A percentile compares a stretch with the other conserved stretches of the same genome.
phyloP scores from a whole-genome alignment of 2,888 invertebrate genomes.

The Flexamia atlantica region DNA sequence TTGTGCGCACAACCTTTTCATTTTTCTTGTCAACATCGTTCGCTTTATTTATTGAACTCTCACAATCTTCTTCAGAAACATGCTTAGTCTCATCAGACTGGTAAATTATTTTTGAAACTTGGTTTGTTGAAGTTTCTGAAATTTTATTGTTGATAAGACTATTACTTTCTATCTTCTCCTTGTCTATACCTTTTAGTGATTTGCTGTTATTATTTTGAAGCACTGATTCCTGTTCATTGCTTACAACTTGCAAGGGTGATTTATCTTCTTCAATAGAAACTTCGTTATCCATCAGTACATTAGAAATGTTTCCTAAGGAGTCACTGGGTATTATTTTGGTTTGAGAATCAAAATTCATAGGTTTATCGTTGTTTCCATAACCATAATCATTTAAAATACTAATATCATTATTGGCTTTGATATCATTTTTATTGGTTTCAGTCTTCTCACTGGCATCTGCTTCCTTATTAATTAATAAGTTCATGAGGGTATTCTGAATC shows the following conservation, averaged over 20 bases:
- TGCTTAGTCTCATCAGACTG: not conserved
- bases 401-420: not conserved
- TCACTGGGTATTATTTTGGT: not conserved
- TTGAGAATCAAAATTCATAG: not conserved
- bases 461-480: not conserved
- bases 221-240: not conserved
- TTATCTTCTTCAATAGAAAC: not conserved
- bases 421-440: not conserved
- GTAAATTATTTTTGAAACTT: not conserved
- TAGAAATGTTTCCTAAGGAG: not conserved
- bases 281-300: not conserved
- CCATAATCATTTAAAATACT: not conserved
- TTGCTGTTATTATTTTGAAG: not conserved
- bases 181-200: not conserved
- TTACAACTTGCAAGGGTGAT: not conserved
- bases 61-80: not conserved
- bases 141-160: not conserved
- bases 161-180: not conserved
- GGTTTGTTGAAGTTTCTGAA: not conserved
- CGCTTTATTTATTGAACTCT: not conserved
- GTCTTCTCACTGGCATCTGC: not conserved
- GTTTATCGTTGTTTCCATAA: not conserved
- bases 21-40: not conserved
- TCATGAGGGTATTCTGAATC: not conserved
- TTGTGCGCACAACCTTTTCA: not conserved